These are phyloP conservation scores for Chionis minor DNA, from an alignment of 2,113 vertebrate species.

Conservation along the genomic window DNA sequence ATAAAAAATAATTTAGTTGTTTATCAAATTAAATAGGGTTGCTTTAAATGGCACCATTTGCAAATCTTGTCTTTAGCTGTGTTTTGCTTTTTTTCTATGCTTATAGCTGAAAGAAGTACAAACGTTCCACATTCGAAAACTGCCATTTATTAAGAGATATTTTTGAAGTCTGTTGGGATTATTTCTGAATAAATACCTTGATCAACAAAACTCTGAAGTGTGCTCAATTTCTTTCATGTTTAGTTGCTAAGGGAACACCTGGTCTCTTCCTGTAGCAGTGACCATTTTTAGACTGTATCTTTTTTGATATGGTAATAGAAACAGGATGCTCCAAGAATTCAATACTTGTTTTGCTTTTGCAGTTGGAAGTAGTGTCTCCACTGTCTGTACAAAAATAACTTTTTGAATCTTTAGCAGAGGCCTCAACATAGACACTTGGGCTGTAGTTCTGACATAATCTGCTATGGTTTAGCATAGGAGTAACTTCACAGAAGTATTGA, in stretches of 20 bases:
- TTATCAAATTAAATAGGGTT: background rate
- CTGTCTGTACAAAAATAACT: background rate
- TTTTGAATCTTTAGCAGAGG: background rate
- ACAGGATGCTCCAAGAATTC: conserved; percentile 1
- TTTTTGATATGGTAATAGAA: background rate
- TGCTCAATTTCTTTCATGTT: background rate
- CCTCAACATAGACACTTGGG: background rate
- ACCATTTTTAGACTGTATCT: background rate
- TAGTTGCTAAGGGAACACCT: background rate
- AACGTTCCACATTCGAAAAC: background rate
- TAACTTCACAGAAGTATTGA: background rate
- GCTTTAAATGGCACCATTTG: background rate
- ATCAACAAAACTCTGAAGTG: background rate
- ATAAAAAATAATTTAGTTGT: background rate
- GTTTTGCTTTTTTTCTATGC: background rate
- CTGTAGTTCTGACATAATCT: background rate
- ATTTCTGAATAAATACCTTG: background rate
- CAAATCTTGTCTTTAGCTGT: background rate
- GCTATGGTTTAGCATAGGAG: background rate
- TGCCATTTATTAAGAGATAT: background rate
- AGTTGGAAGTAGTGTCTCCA: background rate
- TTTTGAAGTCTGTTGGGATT: background rate
- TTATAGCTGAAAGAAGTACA: background rate
- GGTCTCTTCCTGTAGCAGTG: background rate
- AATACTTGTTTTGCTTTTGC: background rate